Base-by-base conservation (phyloP, 1,140 invertebrate genomes). In the Hycleus cichorii region DNA sequence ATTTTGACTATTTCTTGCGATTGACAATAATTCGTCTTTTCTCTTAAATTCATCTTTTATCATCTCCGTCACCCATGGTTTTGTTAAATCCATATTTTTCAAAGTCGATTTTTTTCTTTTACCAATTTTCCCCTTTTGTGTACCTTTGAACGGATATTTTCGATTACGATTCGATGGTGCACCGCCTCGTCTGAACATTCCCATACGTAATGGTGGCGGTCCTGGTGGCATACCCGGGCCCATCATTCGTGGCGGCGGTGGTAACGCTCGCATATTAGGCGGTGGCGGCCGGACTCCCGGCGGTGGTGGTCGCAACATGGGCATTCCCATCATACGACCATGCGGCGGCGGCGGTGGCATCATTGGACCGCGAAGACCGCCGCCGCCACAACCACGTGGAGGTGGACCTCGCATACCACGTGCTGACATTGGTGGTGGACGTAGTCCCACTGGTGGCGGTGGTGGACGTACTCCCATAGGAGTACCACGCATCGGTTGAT, bases 11-110 rank as follows among this genome's bases (percentile, higher is more conserved):
- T 48, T 58, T 55, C 72, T 74, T 3, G 74, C 74, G 11, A 46
- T 46, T 5, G 61, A 58, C 45, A 72, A 64, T 11, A 75, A 45
- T 52, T 72, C 57, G 27, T 74, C 71, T 60, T 75, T 75, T 49
- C 67, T 72, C 3, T 46, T 46, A 58, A 72, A 70, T 55, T 73
- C 72, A 3, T 49, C 45, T 59, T 66, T 67, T 6, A 75, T 67
- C 12, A 68, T 65, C 2, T 68, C 67, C 6, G 66, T 74, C 1
- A 75, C 70, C 71, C 71, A 75, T 10, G 71, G 66, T 58, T 72
- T 69, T 5, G 60, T 64, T 51, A 74, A 55, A 64, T 75, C 71
- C 9, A 71, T 51, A 39, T 67, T 65, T 46, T 68, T 69, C 18
- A 65, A 55, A 47, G 52, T 60, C 9, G 58, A 48, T 25, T 64